Percentiles rank a stretch among this genome's conserved stretches.
Evolutionary conservation across 2,113 vertebrate species (phyloP).

Genomic region (Pristiophorus japonicus): DNA sequence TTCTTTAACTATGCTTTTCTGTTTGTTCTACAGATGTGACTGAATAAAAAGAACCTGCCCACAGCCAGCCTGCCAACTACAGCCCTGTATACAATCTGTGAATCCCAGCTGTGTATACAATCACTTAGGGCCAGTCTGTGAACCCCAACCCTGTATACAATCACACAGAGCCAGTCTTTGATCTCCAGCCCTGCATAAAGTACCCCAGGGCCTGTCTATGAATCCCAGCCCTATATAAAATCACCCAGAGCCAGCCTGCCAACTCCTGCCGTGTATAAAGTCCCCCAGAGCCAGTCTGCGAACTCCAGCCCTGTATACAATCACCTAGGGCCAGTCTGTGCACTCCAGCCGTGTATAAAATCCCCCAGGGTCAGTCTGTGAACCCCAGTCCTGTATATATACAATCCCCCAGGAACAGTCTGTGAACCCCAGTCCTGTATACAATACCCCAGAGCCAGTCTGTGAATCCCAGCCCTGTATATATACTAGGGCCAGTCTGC

Average conservation of each 20-base stretch:
- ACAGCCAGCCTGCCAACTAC: neutral
- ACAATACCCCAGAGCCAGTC: neutral
- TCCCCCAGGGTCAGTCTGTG: neutral
- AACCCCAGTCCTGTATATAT: neutral
- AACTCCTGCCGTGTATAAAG: neutral
- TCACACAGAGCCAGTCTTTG: neutral
- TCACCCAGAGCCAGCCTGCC: neutral
- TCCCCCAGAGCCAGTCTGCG: neutral
- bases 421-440: neutral
- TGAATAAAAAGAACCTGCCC: neutral
- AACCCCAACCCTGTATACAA: neutral
- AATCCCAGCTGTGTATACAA: neutral
- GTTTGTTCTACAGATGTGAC: conserved; percentile 15
- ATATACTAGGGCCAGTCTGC: too few species aligned
- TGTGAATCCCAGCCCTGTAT: neutral
- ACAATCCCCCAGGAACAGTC: neutral
- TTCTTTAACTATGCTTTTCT: conserved; percentile 13
- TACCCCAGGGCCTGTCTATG: neutral
- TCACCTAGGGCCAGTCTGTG: neutral
- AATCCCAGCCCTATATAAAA: neutral
- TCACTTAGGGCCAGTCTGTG: neutral
- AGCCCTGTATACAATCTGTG: neutral
- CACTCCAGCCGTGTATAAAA: neutral
- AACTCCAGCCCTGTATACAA: neutral
- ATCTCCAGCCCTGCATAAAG: neutral